Percentiles rank a stretch among this genome's conserved stretches.
Evolutionary conservation across 2,888 invertebrate genomes (phyloP).

Genomic region (Hoplodrina ambigua): DNA sequence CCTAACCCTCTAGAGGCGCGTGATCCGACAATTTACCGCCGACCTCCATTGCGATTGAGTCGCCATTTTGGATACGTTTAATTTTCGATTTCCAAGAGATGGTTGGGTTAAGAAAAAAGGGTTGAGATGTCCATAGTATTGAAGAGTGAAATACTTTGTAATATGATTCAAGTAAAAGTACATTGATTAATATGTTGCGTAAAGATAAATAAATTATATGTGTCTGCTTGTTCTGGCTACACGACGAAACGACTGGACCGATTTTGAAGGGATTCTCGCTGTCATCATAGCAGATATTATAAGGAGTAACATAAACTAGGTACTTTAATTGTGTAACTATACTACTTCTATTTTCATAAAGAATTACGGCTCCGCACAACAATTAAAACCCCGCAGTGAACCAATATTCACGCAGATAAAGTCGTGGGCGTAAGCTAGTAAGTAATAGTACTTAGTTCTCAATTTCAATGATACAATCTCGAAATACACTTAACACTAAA

Average conservation of each 20-base stretch:
- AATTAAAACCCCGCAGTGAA: too few species aligned
- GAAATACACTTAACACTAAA: slow-evolving; percentile 17
- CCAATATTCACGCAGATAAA: too few species aligned
- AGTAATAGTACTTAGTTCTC: slow-evolving; percentile 1
- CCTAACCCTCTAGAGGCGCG: slow-evolving; percentile 74
- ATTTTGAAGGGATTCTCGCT: too few species aligned
- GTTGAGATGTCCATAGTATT: slow-evolving; percentile 1
- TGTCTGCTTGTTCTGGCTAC: too few species aligned
- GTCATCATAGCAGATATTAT: too few species aligned
- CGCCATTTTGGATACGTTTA: slow-evolving; percentile 59
- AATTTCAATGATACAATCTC: slow-evolving; percentile 16
- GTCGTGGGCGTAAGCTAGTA: too few species aligned
- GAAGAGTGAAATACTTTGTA: slow-evolving; percentile 7
- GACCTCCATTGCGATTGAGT: slow-evolving; percentile 68
- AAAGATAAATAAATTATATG: too few species aligned
- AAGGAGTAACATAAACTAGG: too few species aligned
- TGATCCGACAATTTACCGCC: slow-evolving; percentile 77
- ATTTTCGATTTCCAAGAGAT: slow-evolving; percentile 51
- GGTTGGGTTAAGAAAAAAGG: slow-evolving; percentile 15
- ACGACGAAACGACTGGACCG: too few species aligned
- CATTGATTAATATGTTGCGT: background rate
- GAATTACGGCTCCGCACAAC: too few species aligned
- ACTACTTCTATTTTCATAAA: too few species aligned
- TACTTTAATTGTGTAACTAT: too few species aligned
- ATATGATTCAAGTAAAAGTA: background rate